Evolutionary conservation across 2,113 vertebrate genomes (phyloP), one percentile per base, ranked within the genome.

Genomic region (Cyrtonyx montezumae): DNA sequence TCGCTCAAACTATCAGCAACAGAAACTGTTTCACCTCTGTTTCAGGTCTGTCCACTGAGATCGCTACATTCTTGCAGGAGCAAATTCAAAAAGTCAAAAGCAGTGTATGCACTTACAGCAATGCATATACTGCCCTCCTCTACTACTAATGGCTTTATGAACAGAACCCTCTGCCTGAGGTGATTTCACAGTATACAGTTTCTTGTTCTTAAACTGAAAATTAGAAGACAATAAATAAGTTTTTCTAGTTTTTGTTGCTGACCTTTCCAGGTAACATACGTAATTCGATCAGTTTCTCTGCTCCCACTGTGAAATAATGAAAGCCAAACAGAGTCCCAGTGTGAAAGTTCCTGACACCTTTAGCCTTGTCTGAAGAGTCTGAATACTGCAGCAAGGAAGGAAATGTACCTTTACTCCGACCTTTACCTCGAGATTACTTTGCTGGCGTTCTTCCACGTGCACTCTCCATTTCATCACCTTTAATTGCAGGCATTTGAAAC

Each of bases 101-200:
- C 18, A 43, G 17, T 56, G 77, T 59, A 36, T 7, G 0, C 5
- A 36, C 43, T 59, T 37, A n/a, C 46, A 73, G 14, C 7, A 34
- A 3, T 1, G 9, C 1, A 21, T 7, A 8, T 25, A 20, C 22
- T 6, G 4, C 40, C 37, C 21, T 21, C 3, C 13, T 9, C 8
- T n/a, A 17, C 20, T 22, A 46, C 14, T n/a, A 9, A 8, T 1
- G 30, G 26, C 4, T 23, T 11, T 15, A 18, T 5, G 17, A 67
- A n/a, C 11, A 4, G 46, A 34, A 11, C n/a, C 21, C 43, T 58
- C 43, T 12, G 28, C 42, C 73, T 4, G 7, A 26, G 3, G 18
- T 40, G 28, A n/a, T 5, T 0, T 9, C 23, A 18, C 0, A 23
- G 19, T 21, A 9, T 1, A 42, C 34, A 30, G 40, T 4, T 69